Percentiles rank a stretch among this genome's conserved stretches.
These are phyloP conservation scores for Grapholita molesta DNA, from an alignment of 1,140 invertebrate species.

Conservation along the genomic window DNA sequence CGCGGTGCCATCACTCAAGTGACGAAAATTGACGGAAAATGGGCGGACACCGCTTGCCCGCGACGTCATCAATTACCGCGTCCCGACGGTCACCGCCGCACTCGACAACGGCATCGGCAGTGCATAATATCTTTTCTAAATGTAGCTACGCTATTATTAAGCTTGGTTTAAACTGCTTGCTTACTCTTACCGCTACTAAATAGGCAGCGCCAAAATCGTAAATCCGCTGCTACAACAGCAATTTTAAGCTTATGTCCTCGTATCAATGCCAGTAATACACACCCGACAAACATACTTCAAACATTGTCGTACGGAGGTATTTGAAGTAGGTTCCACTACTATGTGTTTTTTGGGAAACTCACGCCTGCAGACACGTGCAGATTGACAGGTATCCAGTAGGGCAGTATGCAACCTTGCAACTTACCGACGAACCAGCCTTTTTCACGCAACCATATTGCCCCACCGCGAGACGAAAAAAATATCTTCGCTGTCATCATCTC, in stretches of 20 bases:
- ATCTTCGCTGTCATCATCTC: background rate
- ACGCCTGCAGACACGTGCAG: too few species aligned
- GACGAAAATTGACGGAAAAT: constrained; percentile 78
- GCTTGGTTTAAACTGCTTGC: background rate
- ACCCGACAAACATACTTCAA: too few species aligned
- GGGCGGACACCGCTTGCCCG: constrained; percentile 72
- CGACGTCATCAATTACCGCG: constrained; percentile 74
- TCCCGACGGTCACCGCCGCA: constrained; percentile 66
- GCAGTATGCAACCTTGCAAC: too few species aligned
- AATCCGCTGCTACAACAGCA: background rate
- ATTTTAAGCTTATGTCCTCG: background rate
- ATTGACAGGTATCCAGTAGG: too few species aligned
- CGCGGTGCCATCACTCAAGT: constrained; percentile 74
- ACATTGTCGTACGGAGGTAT: too few species aligned
- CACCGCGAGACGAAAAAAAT: background rate
- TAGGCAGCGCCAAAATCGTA: background rate
- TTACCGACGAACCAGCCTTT: too few species aligned
- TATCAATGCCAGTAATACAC: too few species aligned
- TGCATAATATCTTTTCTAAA: constrained; percentile 57
- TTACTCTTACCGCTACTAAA: background rate
- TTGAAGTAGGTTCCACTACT: too few species aligned
- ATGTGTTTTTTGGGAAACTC: too few species aligned
- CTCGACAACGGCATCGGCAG: constrained; percentile 37
- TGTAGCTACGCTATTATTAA: constrained; percentile 42
- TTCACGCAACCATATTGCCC: too few species aligned